Evolutionary conservation across 2,113 vertebrate species (phyloP).

Genomic region (Mesembrinibis cayennensis): DNA sequence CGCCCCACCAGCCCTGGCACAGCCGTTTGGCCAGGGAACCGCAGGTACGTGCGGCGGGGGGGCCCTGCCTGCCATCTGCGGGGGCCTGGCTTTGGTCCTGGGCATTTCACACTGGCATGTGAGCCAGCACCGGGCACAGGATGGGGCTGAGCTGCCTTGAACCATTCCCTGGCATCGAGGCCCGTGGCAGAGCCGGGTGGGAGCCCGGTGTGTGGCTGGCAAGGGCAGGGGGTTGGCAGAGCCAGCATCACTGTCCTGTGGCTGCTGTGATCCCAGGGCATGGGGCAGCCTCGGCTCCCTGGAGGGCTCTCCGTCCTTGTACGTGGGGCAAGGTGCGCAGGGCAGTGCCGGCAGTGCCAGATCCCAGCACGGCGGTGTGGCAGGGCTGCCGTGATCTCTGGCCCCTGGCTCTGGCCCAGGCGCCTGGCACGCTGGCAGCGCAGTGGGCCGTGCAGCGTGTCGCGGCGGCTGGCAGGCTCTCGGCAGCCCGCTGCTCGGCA

Average conservation of each 20-base stretch:
- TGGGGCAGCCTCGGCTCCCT: rapidly evolving
- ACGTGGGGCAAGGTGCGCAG: rapidly evolving
- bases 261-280: background rate
- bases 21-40: constrained; percentile 82
- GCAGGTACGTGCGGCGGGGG: constrained; percentile 72
- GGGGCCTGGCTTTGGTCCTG: background rate
- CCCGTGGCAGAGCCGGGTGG: background rate
- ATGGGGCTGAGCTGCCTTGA: background rate
- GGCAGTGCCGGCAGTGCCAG: background rate
- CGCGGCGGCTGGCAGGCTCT: background rate
- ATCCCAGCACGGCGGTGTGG: rapidly evolving
- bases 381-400: background rate
- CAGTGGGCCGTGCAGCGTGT: rapidly evolving
- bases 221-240: background rate
- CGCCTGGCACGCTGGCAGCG: rapidly evolving
- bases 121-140: background rate
- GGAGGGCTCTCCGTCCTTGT: background rate
- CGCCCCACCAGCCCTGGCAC: constrained; percentile 81
- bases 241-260: rapidly evolving
- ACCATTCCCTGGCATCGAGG: background rate
- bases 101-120: rapidly evolving
- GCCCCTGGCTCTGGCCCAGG: background rate
- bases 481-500: rapidly evolving
- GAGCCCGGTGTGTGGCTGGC: rapidly evolving
- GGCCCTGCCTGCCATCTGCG: background rate